Evolutionary conservation across 2,888 invertebrate species (phyloP).

Genomic region (Aelia acuminata): DNA sequence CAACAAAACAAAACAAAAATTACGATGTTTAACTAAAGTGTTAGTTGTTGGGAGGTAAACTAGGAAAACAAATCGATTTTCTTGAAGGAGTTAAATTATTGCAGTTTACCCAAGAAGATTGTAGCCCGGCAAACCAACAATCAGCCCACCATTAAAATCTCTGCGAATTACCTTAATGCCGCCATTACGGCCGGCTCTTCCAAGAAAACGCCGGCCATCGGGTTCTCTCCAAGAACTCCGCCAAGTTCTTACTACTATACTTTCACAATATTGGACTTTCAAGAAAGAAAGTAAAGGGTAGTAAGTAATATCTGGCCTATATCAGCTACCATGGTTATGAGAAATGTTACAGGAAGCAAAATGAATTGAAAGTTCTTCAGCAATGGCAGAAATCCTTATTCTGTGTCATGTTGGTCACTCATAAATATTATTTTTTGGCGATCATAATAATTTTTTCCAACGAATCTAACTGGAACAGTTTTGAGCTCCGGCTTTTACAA

Average conservation of each 20-base stretch:
- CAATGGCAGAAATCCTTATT: not conserved
- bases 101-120: not conserved
- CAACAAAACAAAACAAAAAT: no score
- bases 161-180: not conserved
- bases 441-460: no score
- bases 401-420: no score
- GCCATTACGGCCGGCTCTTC: not conserved
- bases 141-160: conserved; percentile 14
- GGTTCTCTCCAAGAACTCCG: not conserved
- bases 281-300: not conserved
- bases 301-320: not conserved
- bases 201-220: not conserved
- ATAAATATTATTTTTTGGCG: no score
- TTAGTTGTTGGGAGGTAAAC: not conserved
- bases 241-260: not conserved
- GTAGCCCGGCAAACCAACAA: not conserved
- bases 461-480: no score
- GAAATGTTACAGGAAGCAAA: not conserved
- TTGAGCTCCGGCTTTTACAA: no score
- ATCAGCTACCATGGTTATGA: not conserved
- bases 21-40: not conserved
- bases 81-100: not conserved
- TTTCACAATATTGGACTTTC: not conserved
- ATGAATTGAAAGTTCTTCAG: not conserved
- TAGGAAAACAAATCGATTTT: not conserved